Evolutionary conservation across 2,113 vertebrate species (phyloP).

Genomic region (Saccopteryx leptura): DNA sequence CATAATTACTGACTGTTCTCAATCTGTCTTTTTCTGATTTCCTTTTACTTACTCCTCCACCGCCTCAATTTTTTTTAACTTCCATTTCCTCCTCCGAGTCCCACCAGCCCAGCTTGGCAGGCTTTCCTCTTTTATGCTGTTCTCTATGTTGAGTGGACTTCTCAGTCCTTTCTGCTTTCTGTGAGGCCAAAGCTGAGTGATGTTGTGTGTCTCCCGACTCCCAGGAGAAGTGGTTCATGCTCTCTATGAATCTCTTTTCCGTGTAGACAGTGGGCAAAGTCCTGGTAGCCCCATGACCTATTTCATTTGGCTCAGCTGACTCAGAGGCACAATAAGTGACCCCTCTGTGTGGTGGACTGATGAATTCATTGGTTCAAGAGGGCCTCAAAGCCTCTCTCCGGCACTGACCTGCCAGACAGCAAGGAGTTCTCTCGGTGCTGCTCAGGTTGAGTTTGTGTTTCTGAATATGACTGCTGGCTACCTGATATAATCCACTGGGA

Average conservation of each 20-base stretch:
- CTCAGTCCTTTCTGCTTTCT: background rate
- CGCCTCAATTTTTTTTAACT: slow-evolving; percentile 45
- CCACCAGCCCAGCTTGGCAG: background rate
- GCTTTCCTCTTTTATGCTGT: background rate
- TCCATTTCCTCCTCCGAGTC: background rate
- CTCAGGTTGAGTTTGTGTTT: background rate
- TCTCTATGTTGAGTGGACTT: background rate
- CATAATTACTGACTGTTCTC: slow-evolving; percentile 77
- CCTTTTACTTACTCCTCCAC: slow-evolving; percentile 62
- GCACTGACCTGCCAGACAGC: background rate
- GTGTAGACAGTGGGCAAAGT: background rate
- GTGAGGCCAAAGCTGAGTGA: background rate
- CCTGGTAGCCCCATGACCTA: background rate
- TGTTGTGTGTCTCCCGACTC: background rate
- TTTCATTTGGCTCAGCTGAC: background rate
- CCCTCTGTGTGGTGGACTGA: too few species aligned
- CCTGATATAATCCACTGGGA: background rate
- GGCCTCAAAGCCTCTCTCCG: background rate
- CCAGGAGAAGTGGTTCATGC: accelerated
- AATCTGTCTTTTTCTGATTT: slow-evolving; percentile 75
- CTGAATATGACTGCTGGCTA: background rate
- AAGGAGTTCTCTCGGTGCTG: background rate
- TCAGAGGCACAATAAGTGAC: background rate
- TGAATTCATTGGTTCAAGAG: background rate
- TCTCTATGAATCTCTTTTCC: background rate